These are phyloP conservation scores for Phalanger gymnotis DNA, from an alignment of 2,797 vertebrate genomes.

Conservation along the genomic window DNA sequence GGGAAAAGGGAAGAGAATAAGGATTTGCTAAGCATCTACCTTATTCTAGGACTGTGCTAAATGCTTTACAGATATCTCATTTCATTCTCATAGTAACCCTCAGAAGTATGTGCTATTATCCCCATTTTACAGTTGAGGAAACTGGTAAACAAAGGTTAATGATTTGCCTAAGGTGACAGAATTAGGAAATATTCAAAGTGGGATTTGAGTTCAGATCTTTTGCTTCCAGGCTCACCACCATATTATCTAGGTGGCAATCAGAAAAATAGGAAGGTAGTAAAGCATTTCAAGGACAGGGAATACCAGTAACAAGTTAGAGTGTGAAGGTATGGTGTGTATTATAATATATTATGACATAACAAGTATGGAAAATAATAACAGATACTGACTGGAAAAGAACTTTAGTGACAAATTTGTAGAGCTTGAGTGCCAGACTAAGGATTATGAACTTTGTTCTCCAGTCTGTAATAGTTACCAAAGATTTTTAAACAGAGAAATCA, in stretches of 20 bases:
- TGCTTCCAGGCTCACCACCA: fast-evolving
- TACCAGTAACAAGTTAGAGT: background rate
- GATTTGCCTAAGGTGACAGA: background rate
- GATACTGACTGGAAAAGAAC: background rate
- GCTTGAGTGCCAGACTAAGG: background rate
- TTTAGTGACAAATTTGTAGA: background rate
- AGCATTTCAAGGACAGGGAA: background rate
- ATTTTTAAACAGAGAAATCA: background rate
- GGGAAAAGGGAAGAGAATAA: background rate
- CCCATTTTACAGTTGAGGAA: background rate
- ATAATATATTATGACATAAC: background rate
- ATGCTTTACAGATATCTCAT: background rate
- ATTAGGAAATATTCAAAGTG: background rate
- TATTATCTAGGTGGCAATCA: background rate
- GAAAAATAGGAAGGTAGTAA: background rate
- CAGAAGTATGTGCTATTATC: background rate
- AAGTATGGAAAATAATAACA: background rate
- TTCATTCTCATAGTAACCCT: background rate
- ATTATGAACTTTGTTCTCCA: background rate
- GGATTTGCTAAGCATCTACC: background rate
- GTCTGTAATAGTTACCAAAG: background rate
- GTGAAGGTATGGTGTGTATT: background rate
- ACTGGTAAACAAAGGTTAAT: background rate
- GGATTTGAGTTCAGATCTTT: background rate
- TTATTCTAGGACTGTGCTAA: background rate